These are phyloP conservation scores for Anseranas semipalmata DNA, from an alignment of 2,113 vertebrate genomes.

Conservation along the genomic window DNA sequence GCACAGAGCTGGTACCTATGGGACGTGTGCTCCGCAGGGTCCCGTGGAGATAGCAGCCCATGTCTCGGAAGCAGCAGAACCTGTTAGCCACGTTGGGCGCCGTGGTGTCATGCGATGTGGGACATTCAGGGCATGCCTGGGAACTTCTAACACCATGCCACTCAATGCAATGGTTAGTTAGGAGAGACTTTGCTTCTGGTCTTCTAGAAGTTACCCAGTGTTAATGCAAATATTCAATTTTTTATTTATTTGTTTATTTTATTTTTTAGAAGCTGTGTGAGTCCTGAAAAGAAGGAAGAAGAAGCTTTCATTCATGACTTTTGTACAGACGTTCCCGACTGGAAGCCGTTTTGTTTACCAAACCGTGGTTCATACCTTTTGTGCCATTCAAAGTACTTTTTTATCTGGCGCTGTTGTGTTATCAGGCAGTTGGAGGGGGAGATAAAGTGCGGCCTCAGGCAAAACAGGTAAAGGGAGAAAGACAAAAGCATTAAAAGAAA, in stretches of 20 bases:
- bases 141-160: accelerated
- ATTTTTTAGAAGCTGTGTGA: not conserved
- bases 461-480: not conserved
- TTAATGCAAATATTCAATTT: not conserved
- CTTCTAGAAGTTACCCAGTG: not conserved
- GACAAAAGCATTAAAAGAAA: not conserved
- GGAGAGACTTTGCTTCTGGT: not conserved
- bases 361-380: not conserved
- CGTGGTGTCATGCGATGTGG: accelerated
- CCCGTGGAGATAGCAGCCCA: accelerated
- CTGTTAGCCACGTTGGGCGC: not conserved
- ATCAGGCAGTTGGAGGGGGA: not conserved
- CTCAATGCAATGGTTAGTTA: not conserved
- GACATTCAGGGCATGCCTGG: not conserved
- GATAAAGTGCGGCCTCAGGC: not conserved
- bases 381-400: not conserved
- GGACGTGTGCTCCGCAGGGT: not conserved
- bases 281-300: not conserved
- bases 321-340: not conserved
- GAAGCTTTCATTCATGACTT: not conserved
- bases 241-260: not conserved
- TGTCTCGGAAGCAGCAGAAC: not conserved
- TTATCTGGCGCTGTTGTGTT: not conserved
- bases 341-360: not conserved
- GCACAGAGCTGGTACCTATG: not conserved